Conservation (phyloP, 2,888 invertebrate species). For the Taphrorychus bicolor region DNA sequence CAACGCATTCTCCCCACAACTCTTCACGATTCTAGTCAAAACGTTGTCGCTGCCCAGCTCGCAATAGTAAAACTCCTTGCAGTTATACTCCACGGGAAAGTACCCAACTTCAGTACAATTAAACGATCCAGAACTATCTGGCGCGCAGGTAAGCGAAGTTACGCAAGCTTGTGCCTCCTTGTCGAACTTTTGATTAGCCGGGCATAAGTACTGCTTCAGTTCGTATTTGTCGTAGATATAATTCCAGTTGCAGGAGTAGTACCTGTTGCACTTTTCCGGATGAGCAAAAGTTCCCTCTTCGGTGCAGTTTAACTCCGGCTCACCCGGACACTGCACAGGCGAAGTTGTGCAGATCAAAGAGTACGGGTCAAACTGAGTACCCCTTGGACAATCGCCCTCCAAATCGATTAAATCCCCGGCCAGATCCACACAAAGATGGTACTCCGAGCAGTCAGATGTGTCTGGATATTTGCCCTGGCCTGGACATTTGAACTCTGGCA, state of each 20-base stretch:
- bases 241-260: slow-evolving; percentile 64
- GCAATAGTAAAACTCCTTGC: slow-evolving; percentile 62
- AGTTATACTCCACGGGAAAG: slow-evolving; percentile 58
- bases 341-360: slow-evolving; percentile 48
- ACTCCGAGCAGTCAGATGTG: slow-evolving; percentile 47
- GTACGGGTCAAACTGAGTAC: slow-evolving; percentile 46
- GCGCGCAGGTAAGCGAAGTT: slow-evolving; percentile 60
- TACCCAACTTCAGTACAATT: slow-evolving; percentile 59
- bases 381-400: slow-evolving; percentile 47
- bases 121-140: slow-evolving; percentile 50
- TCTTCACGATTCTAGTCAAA: slow-evolving; percentile 56
- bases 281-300: slow-evolving; percentile 62
- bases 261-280: slow-evolving; percentile 62
- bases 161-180: slow-evolving; percentile 57
- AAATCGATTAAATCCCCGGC: slow-evolving; percentile 46
- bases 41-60: slow-evolving; percentile 50
- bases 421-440: slow-evolving; percentile 50
- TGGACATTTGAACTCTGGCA: slow-evolving; percentile 44
- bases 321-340: slow-evolving; percentile 52
- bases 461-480: slow-evolving; percentile 50
- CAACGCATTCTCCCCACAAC: slow-evolving; percentile 60
- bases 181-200: slow-evolving; percentile 58
- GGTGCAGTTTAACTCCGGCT: slow-evolving; percentile 46
- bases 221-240: slow-evolving; percentile 62
- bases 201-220: slow-evolving; percentile 62